Evolutionary conservation across 92 coral and sea anemone genomes (phyloP).

Genomic region (Epizoanthus ramosus): DNA sequence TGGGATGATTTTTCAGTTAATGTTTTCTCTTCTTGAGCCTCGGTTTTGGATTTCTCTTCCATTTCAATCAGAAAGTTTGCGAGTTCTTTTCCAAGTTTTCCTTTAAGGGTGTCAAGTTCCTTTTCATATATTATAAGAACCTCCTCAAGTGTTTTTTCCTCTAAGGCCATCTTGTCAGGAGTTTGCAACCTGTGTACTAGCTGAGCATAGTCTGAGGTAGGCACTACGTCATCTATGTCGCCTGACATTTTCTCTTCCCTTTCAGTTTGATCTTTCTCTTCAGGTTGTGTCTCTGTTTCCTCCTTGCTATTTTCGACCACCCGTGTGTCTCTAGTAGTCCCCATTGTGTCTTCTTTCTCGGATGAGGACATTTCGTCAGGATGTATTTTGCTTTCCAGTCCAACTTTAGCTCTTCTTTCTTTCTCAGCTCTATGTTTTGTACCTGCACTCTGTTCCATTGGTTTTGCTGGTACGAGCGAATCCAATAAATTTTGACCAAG

Average conservation of each 20-base stretch:
- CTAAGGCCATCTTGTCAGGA: conserved; percentile 48
- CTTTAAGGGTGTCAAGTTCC: conserved; percentile 51
- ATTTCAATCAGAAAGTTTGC: conserved; percentile 30
- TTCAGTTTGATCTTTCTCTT: not conserved
- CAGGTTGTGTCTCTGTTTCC: not conserved
- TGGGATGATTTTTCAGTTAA: not conserved
- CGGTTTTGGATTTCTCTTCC: not conserved
- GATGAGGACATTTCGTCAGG: too few relatives aligned
- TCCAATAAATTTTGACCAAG: conserved; percentile 59
- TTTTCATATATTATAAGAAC: conserved; percentile 64
- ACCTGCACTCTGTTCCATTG: not conserved
- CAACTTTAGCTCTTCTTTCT: too few relatives aligned
- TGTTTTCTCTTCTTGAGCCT: too few relatives aligned
- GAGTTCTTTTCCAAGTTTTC: conserved; percentile 60
- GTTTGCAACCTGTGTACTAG: conserved; percentile 44
- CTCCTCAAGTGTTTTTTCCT: conserved; percentile 63
- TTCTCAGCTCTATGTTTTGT: not conserved
- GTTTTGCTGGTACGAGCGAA: conserved; percentile 19
- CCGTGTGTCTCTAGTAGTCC: too few relatives aligned
- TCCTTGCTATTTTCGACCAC: too few relatives aligned
- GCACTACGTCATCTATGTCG: not conserved
- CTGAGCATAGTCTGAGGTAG: not conserved
- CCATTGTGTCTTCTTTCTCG: too few relatives aligned
- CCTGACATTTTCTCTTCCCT: not conserved
- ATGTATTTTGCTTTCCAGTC: too few relatives aligned